These are phyloP conservation scores for Peromyscus attwateri DNA, from an alignment of 2,797 vertebrate genomes.

Conservation along the genomic window DNA sequence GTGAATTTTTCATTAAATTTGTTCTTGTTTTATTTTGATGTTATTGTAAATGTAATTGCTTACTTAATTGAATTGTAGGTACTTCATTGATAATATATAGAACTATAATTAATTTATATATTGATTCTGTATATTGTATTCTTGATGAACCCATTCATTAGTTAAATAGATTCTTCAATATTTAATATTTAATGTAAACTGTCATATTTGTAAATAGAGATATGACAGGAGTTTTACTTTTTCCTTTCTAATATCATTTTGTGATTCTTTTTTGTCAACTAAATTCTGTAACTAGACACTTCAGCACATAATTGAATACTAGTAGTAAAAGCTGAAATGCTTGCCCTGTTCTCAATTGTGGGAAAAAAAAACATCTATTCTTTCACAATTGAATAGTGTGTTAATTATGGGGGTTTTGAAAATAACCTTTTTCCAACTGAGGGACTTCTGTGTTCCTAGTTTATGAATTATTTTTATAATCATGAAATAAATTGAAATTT, in stretches of 20 bases:
- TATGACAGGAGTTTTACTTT: not conserved
- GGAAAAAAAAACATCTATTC: not conserved
- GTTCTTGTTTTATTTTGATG: slow-evolving; percentile 26
- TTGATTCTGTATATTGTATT: not conserved
- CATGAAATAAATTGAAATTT: not conserved
- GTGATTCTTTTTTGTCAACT: not conserved
- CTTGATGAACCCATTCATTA: not conserved
- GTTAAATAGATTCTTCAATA: not conserved
- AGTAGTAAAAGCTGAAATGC: not conserved
- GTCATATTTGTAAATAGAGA: slow-evolving; percentile 12
- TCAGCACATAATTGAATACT: not conserved
- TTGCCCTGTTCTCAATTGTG: not conserved
- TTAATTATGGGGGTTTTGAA: not conserved
- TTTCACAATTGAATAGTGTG: not conserved
- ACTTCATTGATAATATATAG: not conserved
- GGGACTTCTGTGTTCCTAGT: not conserved
- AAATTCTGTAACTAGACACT: not conserved
- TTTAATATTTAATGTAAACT: not conserved
- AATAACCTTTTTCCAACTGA: not conserved
- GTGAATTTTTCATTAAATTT: not conserved
- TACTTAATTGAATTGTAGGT: not conserved
- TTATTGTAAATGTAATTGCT: not conserved
- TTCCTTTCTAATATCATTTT: not conserved
- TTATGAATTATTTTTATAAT: slow-evolving; percentile 6
- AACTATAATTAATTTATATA: not conserved